Conservation (phyloP, 2,113 vertebrate genomes). For the Sitta europaea region DNA sequence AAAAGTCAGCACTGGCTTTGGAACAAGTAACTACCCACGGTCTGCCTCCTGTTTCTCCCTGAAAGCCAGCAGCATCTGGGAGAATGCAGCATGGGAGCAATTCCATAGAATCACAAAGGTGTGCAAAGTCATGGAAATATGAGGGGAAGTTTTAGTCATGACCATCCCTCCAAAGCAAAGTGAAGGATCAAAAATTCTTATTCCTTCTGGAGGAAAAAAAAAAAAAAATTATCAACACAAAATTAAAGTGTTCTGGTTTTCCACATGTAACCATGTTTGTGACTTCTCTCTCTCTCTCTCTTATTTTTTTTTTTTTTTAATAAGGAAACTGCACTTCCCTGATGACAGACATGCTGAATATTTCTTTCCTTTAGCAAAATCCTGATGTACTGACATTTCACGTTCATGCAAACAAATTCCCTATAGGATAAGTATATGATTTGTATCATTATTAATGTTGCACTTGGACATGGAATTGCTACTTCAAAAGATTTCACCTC, state of each 20-base stretch:
- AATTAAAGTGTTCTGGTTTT: not conserved
- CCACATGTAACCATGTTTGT: not conserved
- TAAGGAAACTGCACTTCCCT: not conserved
- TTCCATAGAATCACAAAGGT: not conserved
- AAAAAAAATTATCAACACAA: rapidly evolving
- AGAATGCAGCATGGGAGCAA: not conserved
- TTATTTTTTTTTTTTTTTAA: not conserved
- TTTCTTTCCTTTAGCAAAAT: slow-evolving; percentile 68
- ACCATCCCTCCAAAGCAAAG: not conserved
- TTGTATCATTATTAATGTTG: slow-evolving; percentile 56
- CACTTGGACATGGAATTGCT: not conserved
- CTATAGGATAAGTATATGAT: slow-evolving; percentile 55
- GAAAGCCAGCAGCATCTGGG: not conserved
- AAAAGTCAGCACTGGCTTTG: not conserved
- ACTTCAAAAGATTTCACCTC: slow-evolving; percentile 50
- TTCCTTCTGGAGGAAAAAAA: not conserved
- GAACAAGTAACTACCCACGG: not conserved
- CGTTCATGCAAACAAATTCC: slow-evolving; percentile 65
- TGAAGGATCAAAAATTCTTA: not conserved
- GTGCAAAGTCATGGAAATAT: not conserved
- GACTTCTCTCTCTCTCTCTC: too few relatives aligned
- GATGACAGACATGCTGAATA: slow-evolving; percentile 48
- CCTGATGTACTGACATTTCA: slow-evolving; percentile 58
- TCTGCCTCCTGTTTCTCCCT: not conserved
- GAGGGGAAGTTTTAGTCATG: not conserved